Base-by-base conservation (phyloP, 2,888 invertebrate species). In the Ernsta delagoae region DNA sequence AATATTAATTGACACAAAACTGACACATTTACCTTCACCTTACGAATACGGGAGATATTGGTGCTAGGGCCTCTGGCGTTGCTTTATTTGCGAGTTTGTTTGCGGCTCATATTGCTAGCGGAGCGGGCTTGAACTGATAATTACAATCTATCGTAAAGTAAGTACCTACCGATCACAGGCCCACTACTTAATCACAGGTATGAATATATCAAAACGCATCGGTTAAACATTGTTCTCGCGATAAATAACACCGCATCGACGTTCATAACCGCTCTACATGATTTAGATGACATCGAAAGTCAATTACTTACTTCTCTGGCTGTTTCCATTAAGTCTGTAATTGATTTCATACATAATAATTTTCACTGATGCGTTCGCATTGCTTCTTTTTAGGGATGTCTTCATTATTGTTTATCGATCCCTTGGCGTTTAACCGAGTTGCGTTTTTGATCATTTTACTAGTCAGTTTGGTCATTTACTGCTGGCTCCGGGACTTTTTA, bases 261-360 rank as follows among this genome's bases (percentile, higher is more conserved):
- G 57, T 50, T 48, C 48, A 68, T 68, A 62, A 68, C 39, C 62
- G 31, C 68, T 56, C 43, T 57, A 57, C 39, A 68, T 68, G 68
- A 68, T 68, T 68, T 68, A 68, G 39, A 68, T 57, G 68, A 68
- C 68, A 57, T 48, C 57, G 50, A 59, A 59, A 68, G 68, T 62
- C 81, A 79, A 84, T 86, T 83, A 83, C 81, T 84, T 78, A 83
- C 79, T 78, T 74, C 78, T 71, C 77, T 77, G 77, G 76, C 77
- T 73, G 75, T 77, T 73, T 73, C 75, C 84, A 83, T 83, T 80
- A 85, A 83, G 82, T 79, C 80, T 80, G 50, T 87, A 87, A 89
- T 89, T 87, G 89, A 87, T 87, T 86, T 81, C 81, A 82, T 80
- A 78, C 79, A 78, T 77, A 80, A 83, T 87, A 85, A 82, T 81